A percentile compares a stretch with the other conserved stretches of the same genome.
These are phyloP conservation scores for Oryzias woworae DNA, from an alignment of 2,113 vertebrate genomes.

Conservation along the genomic window DNA sequence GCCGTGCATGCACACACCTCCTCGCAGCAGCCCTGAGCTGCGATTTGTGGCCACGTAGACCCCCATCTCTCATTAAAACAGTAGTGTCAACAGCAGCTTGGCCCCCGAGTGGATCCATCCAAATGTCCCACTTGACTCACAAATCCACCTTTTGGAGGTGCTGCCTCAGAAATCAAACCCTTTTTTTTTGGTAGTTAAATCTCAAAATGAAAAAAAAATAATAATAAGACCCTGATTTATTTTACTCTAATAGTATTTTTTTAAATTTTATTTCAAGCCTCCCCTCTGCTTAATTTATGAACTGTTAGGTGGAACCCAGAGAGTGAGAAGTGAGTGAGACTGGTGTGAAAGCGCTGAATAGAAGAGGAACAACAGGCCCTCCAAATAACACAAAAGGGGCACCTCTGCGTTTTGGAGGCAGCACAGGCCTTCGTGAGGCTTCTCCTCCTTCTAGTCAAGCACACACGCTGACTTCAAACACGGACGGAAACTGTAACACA, in stretches of 20 bases:
- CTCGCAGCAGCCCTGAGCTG: slow-evolving; percentile 42
- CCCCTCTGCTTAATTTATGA: slow-evolving; percentile 76
- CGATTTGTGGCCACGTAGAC: slow-evolving; percentile 65
- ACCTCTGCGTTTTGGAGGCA: slow-evolving; percentile 72
- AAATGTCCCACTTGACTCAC: slow-evolving; percentile 42
- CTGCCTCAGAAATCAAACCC: slow-evolving; percentile 2
- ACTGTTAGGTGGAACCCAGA: slow-evolving; percentile 73
- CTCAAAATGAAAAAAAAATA: slow-evolving; percentile 20
- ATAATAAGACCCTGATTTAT: slow-evolving; percentile 66
- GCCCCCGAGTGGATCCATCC: slow-evolving; percentile 60
- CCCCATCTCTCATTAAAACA: slow-evolving; percentile 76
- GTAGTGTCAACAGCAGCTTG: slow-evolving; percentile 67
- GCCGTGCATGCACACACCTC: slow-evolving; percentile 17
- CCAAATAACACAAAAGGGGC: slow-evolving; percentile 72
- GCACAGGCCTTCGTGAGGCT: slow-evolving; percentile 52
- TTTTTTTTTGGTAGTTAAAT: slow-evolving; percentile 21
- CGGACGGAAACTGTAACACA: slow-evolving; percentile 34
- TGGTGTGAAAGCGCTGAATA: slow-evolving; percentile 79
- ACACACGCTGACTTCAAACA: slow-evolving; percentile 53
- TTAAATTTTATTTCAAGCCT: slow-evolving; percentile 30
- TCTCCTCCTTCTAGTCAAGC: slow-evolving; percentile 54
- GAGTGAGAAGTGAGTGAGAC: slow-evolving; percentile 80
- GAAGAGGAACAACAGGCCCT: slow-evolving; percentile 74
- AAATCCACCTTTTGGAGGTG: slow-evolving; percentile 16
- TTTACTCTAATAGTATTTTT: slow-evolving; percentile 25